Evolutionary conservation across 2,888 invertebrate genomes (phyloP), one percentile per base, ranked within the genome.

Genomic region (Timandra comae): DNA sequence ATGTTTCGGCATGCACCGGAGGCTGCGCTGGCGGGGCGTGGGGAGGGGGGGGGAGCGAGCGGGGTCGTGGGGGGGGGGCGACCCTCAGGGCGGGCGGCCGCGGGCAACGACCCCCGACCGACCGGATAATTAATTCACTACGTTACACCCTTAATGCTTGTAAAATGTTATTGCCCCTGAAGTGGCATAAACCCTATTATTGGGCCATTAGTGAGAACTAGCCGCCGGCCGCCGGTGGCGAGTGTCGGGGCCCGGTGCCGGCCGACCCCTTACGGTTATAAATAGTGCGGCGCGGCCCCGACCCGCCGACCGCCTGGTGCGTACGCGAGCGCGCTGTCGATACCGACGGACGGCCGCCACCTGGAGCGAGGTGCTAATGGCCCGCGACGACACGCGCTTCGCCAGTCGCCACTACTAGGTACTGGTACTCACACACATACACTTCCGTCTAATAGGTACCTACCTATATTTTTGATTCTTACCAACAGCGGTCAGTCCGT

Each of bases 11-110:
- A 24, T 27, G 13, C 20, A 16, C 12, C n/a, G n/a, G n/a, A n/a
- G 25, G 28, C 26, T 27, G 13, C 25, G 33, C 12, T 26, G 10
- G 16, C 30, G 25, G 25, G 29, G 30, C 36, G 35, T 16, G 27
- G 25, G 26, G 33, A 21, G n/a, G 21, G 2, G 31, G 22, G 7
- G 20, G 33, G 24, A 25, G 26, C 26, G 34, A 19, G 29, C 28
- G 41, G 31, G 33, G 27, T n/a, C 10, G 12, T 27, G 27, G 40
- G 34, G 28, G 35, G 32, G 42, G 42, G 43, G 44, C 37, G 41
- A 44, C 8, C 36, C 46, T 38, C 30, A 20, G 27, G 21, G 19
- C 12, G 16, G 4, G 16, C 4, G 4, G 16, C 16, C 6, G n/a
- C n/a, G n/a, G n/a, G n/a, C n/a, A n/a, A n/a, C n/a, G n/a, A n/a